These are phyloP conservation scores for Heteractis magnifica DNA, from an alignment of 92 coral and sea anemone genomes.

Conservation along the genomic window DNA sequence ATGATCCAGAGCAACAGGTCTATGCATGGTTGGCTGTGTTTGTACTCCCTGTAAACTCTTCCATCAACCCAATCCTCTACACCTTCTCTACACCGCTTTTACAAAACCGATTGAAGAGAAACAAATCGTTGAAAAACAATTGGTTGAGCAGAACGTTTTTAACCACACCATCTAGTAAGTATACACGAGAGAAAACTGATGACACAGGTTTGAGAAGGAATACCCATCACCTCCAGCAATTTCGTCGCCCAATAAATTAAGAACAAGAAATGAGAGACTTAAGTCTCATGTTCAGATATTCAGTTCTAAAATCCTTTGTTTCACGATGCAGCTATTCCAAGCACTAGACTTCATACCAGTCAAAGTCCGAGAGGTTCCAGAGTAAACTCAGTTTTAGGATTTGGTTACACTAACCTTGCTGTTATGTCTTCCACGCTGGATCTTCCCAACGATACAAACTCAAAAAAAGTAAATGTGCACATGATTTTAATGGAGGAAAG, in stretches of 20 bases:
- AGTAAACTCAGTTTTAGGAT: neutral
- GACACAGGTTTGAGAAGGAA: no score
- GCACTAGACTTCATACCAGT: neutral
- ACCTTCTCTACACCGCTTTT: constrained; percentile 73
- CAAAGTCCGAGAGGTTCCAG: neutral
- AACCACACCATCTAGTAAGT: constrained; percentile 4
- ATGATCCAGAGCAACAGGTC: constrained; percentile 72
- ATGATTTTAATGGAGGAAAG: neutral
- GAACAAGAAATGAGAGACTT: no score
- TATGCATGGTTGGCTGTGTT: constrained; percentile 94
- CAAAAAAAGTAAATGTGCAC: neutral
- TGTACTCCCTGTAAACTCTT: constrained; percentile 79
- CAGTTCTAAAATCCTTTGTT: neutral
- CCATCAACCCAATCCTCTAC: constrained; percentile 83
- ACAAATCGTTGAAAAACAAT: neutral
- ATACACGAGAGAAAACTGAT: neutral
- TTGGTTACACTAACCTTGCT: constrained; percentile 6
- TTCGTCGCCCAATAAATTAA: no score
- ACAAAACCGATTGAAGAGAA: neutral
- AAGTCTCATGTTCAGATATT: neutral
- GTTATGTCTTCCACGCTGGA: neutral
- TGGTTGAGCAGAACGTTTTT: neutral
- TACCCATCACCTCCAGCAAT: no score
- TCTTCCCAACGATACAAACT: neutral
- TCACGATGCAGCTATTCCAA: neutral